Percentiles rank a stretch among this genome's conserved stretches.
Evolutionary conservation across 1,140 invertebrate genomes (phyloP).

Genomic region (Sweltsa coloradensis): DNA sequence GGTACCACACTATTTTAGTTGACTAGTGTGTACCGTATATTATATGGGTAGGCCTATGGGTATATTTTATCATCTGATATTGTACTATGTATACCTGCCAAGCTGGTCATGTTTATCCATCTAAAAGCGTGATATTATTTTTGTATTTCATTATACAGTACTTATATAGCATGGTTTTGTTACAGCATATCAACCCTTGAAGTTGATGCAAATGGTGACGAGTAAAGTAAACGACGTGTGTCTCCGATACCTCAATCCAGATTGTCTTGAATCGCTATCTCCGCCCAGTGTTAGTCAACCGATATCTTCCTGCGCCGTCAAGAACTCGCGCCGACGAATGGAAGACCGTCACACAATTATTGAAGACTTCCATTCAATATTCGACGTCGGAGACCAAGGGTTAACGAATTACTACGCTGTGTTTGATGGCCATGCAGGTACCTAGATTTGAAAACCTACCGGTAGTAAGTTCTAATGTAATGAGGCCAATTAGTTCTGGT

Average conservation of each 20-base stretch:
- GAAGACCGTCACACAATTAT: constrained; percentile 75
- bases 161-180: constrained; percentile 20
- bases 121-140: too few species aligned
- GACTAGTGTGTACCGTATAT: too few species aligned
- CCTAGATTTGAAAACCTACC: too few species aligned
- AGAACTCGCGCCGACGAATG: constrained; percentile 70
- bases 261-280: constrained; percentile 35
- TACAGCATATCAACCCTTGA: constrained; percentile 54
- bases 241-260: constrained; percentile 48
- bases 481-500: too few species aligned
- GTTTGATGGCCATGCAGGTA: constrained; percentile 93
- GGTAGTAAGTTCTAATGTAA: too few species aligned
- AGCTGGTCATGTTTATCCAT: too few species aligned
- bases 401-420: constrained; percentile 77
- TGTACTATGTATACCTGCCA: too few species aligned
- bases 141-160: neutral
- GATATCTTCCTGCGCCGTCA: constrained; percentile 50
- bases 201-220: constrained; percentile 58
- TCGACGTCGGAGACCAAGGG: constrained; percentile 44
- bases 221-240: constrained; percentile 56
- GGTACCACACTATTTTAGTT: too few species aligned
- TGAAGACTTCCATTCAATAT: constrained; percentile 53
- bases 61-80: too few species aligned
- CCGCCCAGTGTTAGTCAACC: constrained; percentile 37
- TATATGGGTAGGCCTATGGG: too few species aligned